Evolutionary conservation across 37 sponge, comb jelly and placozoan species (phyloP), one percentile per base, ranked within the genome.

Genomic region (Theonella swinhoei): DNA sequence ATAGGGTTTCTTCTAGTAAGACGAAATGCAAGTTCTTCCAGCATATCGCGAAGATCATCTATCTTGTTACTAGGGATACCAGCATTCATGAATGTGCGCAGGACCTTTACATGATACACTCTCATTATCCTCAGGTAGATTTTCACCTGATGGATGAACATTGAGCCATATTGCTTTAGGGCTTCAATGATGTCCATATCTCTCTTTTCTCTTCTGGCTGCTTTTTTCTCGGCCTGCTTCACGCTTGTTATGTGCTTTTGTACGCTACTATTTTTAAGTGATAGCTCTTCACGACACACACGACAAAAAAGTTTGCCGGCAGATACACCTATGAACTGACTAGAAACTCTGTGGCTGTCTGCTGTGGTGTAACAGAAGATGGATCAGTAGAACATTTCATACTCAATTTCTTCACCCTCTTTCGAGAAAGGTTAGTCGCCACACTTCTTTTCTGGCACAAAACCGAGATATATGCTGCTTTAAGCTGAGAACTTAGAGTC

Each of bases 61-160:
- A 66, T 25, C 68, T 66, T 66, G 68, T 66, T 47, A 17, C 7
- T 47, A 47, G 7, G 54, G 54, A 25, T 38, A 79, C 69, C 87
- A 80, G 79, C 87, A 74, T 78, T 60, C 14, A 47, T 17, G 14
- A 47, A 47, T 17, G 54, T 47, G 54, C 54, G 54, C 54, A 47
- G 54, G 14, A 47, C 54, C 54, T 47, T 47, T 47, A 47, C 54
- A 47, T 14, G 54, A 47, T 47, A 14, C 54, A 47, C 54, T 47
- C 54, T 47, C 7, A 47, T 17, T 7, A 66, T 7, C 54, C 54
- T 47, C 54, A 47, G 54, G 54, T 47, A 47, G 54, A 47, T 7
- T 47, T 47, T 47, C 54, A 47, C 54, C 54, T 47, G 54, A 47
- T 14, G 54, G 54, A 47, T 47, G 54, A 47, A 47, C 7, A 14